These are phyloP conservation scores for Agriopis leucophaearia DNA, from an alignment of 2,888 invertebrate genomes.

Conservation along the genomic window DNA sequence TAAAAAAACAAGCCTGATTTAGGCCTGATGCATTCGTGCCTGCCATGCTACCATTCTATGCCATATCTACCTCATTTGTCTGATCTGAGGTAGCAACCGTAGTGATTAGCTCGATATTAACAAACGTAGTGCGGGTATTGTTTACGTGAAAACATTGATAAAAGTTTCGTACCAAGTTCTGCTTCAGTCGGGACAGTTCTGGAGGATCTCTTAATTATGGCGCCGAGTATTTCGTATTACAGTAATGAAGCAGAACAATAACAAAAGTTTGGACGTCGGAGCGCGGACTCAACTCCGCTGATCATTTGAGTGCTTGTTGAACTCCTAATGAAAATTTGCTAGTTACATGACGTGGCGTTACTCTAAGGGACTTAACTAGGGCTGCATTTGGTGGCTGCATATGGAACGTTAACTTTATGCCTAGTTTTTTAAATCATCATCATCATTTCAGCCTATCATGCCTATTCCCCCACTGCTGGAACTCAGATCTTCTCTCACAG, in stretches of 20 bases:
- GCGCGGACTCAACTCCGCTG: slow-evolving; percentile 70
- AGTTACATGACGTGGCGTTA: slow-evolving; percentile 60
- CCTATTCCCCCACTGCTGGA: no score
- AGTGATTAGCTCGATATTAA: slow-evolving; percentile 42
- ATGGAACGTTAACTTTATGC: slow-evolving; percentile 40
- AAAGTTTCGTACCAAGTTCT: slow-evolving; percentile 76
- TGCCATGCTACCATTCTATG: no score
- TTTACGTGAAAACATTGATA: slow-evolving; percentile 77
- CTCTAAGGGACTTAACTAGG: slow-evolving; percentile 67
- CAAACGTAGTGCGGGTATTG: slow-evolving; percentile 70
- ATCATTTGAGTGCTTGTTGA: slow-evolving; percentile 83
- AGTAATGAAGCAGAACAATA: slow-evolving; percentile 86
- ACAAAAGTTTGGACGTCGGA: slow-evolving; percentile 82
- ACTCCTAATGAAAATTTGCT: slow-evolving; percentile 83
- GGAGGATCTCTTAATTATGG: slow-evolving; percentile 83
- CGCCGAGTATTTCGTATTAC: slow-evolving; percentile 83
- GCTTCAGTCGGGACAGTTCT: slow-evolving; percentile 77
- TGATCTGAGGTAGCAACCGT: no score
- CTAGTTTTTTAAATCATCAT: no score
- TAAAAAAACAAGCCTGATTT: no score
- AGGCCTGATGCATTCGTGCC: no score
- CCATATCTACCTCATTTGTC: no score
- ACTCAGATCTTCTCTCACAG: no score
- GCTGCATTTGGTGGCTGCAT: slow-evolving; percentile 57
- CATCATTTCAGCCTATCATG: no score